Percentiles rank a stretch among this genome's conserved stretches.
Evolutionary conservation across 2,113 vertebrate species (phyloP).

Genomic region (Pipra filicauda): DNA sequence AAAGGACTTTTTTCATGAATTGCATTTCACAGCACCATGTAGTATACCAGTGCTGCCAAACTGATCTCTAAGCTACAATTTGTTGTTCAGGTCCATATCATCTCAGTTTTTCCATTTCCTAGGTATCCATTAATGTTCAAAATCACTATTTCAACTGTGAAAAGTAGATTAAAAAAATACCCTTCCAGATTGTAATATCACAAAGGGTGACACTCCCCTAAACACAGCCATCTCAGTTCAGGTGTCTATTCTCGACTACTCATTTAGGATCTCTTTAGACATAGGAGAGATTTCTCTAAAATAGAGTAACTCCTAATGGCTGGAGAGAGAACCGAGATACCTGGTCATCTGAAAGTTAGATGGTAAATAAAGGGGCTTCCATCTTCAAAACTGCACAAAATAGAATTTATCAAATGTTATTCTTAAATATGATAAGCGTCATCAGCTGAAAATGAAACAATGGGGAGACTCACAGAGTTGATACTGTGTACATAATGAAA

Average conservation of each 20-base stretch:
- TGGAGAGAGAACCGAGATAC: neutral
- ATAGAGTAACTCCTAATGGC: neutral
- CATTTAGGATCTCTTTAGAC: neutral
- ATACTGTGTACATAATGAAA: neutral
- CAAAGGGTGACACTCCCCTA: neutral
- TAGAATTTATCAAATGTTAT: neutral
- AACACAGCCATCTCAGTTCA: neutral
- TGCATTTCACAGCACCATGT: neutral
- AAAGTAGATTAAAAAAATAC: neutral
- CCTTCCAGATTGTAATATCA: neutral
- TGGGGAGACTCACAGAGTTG: neutral
- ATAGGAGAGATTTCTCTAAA: neutral
- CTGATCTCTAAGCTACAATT: neutral
- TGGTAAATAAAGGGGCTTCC: neutral
- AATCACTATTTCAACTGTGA: neutral
- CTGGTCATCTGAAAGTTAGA: neutral
- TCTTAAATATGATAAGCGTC: neutral
- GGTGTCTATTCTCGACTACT: neutral
- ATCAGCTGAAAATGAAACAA: neutral
- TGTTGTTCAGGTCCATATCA: neutral
- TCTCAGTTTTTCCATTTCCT: neutral
- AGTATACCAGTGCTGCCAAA: neutral
- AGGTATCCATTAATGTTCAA: neutral
- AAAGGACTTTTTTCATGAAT: neutral
- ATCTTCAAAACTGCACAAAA: neutral